A percentile compares a stretch with the other conserved stretches of the same genome.
Evolutionary conservation across 2,113 vertebrate genomes (phyloP).

Genomic region (Cercopithecus mona): DNA sequence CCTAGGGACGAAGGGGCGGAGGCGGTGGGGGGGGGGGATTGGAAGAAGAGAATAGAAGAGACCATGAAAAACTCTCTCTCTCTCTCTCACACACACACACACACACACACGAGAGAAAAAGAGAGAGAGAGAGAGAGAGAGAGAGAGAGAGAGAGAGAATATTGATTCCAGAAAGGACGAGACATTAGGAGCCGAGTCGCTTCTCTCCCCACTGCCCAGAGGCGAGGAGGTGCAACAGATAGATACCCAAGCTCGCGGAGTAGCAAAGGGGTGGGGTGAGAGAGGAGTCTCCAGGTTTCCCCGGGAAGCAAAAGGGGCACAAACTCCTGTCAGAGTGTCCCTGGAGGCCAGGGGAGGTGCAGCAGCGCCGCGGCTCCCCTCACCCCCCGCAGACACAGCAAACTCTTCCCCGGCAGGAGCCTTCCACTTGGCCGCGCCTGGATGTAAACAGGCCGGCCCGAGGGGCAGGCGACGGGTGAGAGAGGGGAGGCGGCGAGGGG

Average conservation of each 20-base stretch:
- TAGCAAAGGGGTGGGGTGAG: neutral
- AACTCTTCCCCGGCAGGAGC: conserved; percentile 56
- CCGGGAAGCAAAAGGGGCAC: neutral
- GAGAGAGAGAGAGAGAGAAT: neutral
- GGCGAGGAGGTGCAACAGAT: conserved; percentile 42
- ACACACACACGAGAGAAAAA: neutral
- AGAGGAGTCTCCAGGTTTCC: neutral
- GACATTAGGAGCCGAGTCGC: neutral
- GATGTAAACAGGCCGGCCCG: conserved; percentile 49
- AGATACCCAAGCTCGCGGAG: neutral
- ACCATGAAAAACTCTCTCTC: neutral
- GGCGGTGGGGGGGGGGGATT: neutral
- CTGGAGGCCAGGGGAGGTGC: neutral
- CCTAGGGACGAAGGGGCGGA: neutral
- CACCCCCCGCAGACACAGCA: neutral
- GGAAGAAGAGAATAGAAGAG: neutral
- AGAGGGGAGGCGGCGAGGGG: neutral
- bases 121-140: neutral
- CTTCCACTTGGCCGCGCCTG: conserved; percentile 15
- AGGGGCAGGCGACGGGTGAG: neutral
- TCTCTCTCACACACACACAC: neutral
- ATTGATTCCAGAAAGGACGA: neutral
- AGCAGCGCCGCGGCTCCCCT: neutral
- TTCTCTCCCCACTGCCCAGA: neutral
- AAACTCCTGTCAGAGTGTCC: conserved; percentile 54